Evolutionary conservation across 2,797 vertebrate genomes (phyloP).

Genomic region (Rhinella marina): DNA sequence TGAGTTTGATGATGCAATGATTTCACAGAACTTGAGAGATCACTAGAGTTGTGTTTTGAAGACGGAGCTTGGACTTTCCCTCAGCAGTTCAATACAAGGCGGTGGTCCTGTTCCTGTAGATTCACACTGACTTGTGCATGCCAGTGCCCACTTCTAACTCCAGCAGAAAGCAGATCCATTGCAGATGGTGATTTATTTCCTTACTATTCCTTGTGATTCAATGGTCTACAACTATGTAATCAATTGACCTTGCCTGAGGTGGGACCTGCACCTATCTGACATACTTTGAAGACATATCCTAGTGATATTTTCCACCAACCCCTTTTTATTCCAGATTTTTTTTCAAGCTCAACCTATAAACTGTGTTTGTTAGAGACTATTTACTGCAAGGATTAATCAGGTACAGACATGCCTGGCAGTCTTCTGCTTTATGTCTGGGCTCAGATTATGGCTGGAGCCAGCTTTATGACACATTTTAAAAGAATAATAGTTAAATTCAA

Average conservation of each 20-base stretch:
- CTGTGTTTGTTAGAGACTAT: neutral
- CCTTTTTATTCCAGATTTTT: neutral
- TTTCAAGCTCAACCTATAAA: neutral
- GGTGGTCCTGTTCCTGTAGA: neutral
- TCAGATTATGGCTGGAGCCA: constrained; percentile 1
- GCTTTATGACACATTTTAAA: constrained; percentile 10
- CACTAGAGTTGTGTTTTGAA: neutral
- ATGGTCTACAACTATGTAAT: constrained; percentile 13
- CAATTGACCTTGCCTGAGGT: neutral
- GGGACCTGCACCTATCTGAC: too few species aligned
- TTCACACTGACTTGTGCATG: neutral
- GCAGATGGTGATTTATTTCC: neutral
- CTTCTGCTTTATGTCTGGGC: constrained; percentile 27
- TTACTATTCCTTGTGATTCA: neutral
- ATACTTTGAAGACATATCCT: too few species aligned
- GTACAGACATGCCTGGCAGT: constrained; percentile 3
- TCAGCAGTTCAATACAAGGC: neutral
- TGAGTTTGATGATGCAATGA: neutral
- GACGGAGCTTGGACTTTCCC: neutral
- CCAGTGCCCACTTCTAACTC: neutral
- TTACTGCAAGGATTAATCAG: neutral
- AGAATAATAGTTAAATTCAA: neutral
- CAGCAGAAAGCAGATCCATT: neutral
- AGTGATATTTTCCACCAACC: too few species aligned
- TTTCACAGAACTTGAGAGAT: constrained; percentile 18